Evolutionary conservation across 2,113 vertebrate genomes (phyloP), one percentile per base, ranked within the genome.

Genomic region (Epinephelus moara): DNA sequence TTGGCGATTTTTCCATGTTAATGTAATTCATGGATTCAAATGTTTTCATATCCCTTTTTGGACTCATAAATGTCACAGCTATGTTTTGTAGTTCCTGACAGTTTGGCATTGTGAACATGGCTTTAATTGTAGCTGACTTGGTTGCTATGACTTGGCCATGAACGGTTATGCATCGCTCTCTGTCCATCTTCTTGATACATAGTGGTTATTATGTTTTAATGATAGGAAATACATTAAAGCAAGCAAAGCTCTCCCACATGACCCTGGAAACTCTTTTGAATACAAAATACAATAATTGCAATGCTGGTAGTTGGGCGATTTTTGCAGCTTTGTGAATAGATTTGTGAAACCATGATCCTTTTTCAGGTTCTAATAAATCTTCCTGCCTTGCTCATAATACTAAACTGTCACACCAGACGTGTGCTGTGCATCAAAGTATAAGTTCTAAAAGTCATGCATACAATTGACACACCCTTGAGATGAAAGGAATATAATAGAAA

Each of bases 371-470:
- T 52, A 53, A 67, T 61, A 62, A 70, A 59, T 66, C 50, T 59
- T 18, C 82, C 21, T 69, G 4, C 63, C 8, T 80, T 37, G 21
- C 57, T 78, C 17, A 13, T 45, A 61, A 69, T 73, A 73, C 23
- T 67, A n/a, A 75, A 42, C 57, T 61, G 45, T 60, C 78, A 60
- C n/a, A 21, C n/a, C 11, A 49, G 68, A 47, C 70, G 37, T 68
- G 61, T 27, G 52, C 69, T 76, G 47, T 45, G 45, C 30, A 70
- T 81, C 23, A 84, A 67, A 82, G 53, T 14, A 56, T 61, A 50
- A 64, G 62, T 59, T 62, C 18, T 52, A 33, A 66, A 30, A 47
- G n/a, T 50, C 21, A 6, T 45, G 15, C 57, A 57, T 60, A 59
- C 53, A 45, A 23, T 10, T 75, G 57, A 74, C 1, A 4, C 15